Percentiles rank a stretch among this genome's conserved stretches.
These are phyloP conservation scores for Tamias sibiricus DNA, from an alignment of 2,113 vertebrate species.

Conservation along the genomic window DNA sequence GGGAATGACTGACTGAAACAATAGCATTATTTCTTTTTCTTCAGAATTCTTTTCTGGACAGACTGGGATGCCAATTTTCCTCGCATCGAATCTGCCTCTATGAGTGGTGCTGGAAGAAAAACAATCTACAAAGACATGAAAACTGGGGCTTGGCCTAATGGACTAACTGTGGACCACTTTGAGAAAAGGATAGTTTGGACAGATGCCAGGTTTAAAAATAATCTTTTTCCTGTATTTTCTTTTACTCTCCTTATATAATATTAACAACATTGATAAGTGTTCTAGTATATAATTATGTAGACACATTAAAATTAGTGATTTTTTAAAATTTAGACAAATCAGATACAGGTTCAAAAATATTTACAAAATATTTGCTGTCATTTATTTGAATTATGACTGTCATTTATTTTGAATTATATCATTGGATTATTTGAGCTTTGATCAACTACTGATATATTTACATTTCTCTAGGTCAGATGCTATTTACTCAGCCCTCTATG, in stretches of 20 bases:
- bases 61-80: conserved; percentile 99
- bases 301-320: background rate
- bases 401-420: conserved; percentile 31
- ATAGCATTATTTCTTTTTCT: conserved; percentile 36
- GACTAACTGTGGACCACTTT: conserved; percentile 97
- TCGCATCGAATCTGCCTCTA: conserved; percentile 97
- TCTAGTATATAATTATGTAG: background rate
- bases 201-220: conserved; percentile 93
- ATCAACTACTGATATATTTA: conserved; percentile 20
- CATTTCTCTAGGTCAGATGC: conserved; percentile 94
- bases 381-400: conserved; percentile 10
- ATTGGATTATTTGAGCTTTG: background rate
- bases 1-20: background rate
- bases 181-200: conserved; percentile 99
- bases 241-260: background rate
- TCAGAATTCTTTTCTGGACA: conserved; percentile 98
- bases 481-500: conserved; percentile 98
- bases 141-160: conserved; percentile 98
- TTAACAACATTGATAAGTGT: background rate
- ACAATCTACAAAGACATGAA: conserved; percentile 99
- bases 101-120: conserved; percentile 96
- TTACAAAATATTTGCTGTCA: background rate
- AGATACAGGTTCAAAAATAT: background rate
- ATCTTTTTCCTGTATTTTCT: background rate
- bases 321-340: background rate